Evolutionary conservation across 2,113 vertebrate species (phyloP), one percentile per base, ranked within the genome.

Genomic region (Phalacrocorax pelagicus): DNA sequence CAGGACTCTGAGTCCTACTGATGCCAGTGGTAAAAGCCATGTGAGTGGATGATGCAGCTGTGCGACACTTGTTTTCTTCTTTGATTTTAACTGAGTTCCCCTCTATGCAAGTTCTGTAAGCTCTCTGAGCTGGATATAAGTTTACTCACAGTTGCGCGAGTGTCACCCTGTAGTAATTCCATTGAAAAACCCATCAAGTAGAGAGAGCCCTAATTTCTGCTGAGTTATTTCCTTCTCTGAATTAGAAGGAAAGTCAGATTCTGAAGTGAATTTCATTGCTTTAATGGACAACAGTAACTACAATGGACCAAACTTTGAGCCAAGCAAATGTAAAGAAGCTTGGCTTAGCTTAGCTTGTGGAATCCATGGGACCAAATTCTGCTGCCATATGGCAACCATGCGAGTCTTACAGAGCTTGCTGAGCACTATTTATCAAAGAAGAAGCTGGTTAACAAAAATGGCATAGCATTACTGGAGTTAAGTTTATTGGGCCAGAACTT

Each of bases 291-390:
- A 38, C 57, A 49, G 8, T 85, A 69, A 57, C 29, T 72, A 32
- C 67, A 93, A n/a, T 21, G 66, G 78, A 92, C 92, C 86, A 95
- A 94, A 90, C 32, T 65, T 32, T 34, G 51, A 82, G 70, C 78
- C 66, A 66, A 82, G 66, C 24, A 79, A 72, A 80, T 42, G 16
- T 71, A 29, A 75, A 88, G 12, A 58, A 72, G 67, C 58, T 95
- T 87, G 51, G 32, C 46, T 89, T 22, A 49, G 7, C 52, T 81
- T 51, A 49, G 7, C 52, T 81, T 51, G 24, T 62, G 51, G 46
- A 89, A 87, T 65, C 91, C 36, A 61, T 65, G 85, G 84, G 70
- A 89, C 78, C 88, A 95, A 90, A 94, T 79, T 85, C 42, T 77
- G 42, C 17, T 91, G 62, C 51, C 26, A 10, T 6, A 12, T 34